A percentile compares a stretch with the other conserved stretches of the same genome.
phyloP scores from a whole-genome alignment of 2,888 invertebrate species.

The Ormia ochracea region DNA sequence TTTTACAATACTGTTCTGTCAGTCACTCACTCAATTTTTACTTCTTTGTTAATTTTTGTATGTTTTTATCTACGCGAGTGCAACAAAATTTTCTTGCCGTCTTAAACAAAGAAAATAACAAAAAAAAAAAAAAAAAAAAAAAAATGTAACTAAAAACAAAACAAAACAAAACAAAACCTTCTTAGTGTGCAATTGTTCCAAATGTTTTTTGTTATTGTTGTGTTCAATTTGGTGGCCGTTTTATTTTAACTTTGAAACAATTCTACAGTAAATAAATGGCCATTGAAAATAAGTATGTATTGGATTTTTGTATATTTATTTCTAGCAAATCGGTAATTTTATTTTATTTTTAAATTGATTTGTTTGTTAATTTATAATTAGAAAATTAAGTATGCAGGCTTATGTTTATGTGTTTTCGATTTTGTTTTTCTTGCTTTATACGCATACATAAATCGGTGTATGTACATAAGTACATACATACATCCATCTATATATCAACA shows the following conservation, averaged over 20 bases:
- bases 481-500: not conserved
- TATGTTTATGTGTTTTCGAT: not conserved
- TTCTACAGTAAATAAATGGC: not conserved
- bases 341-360: too few species aligned
- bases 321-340: not conserved
- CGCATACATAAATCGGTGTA: not conserved
- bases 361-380: slow-evolving; percentile 29
- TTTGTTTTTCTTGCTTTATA: not conserved
- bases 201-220: slow-evolving; percentile 16
- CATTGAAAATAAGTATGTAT: not conserved
- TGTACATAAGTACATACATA: too few species aligned
- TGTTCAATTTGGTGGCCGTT: slow-evolving; percentile 33
- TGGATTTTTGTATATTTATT: too few species aligned
- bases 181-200: slow-evolving; percentile 36
- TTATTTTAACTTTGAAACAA: slow-evolving; percentile 19
- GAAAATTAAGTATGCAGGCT: not conserved
- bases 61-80: slow-evolving; percentile 24
- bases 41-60: not conserved
- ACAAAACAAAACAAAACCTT: not conserved
- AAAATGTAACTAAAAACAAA: too few species aligned
- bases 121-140: too few species aligned
- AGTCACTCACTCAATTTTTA: slow-evolving; percentile 38
- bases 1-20: slow-evolving; percentile 42
- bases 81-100: slow-evolving; percentile 6
- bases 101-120: too few species aligned